Evolutionary conservation across 2,888 invertebrate genomes (phyloP), one percentile per base, ranked within the genome.

Genomic region (Dryobota labecula): DNA sequence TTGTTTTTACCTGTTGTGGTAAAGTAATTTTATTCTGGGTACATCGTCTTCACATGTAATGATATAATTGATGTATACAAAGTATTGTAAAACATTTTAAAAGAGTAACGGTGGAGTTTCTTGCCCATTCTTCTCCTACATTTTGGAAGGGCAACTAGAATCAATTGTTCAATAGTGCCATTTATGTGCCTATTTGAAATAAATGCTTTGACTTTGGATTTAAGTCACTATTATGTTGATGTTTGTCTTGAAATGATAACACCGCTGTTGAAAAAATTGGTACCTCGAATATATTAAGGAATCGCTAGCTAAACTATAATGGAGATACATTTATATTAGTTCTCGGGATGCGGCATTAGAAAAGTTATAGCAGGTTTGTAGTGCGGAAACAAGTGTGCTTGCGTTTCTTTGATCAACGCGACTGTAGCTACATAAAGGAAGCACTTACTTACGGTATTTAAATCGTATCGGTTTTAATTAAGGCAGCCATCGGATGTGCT

Each of bases 391-490:
- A 45, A 41, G 80, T 66, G 71, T 78, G 67, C 51, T 6, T 18
- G 30, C 54, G 43, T 24, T 38, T 13, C 54, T 69, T 76, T 76
- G 76, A 78, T 80, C 64, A 69, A 20, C 6, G 53, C 65, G 30
- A 41, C 67, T 7, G 24, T 20, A 30, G 41, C 47, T 45, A 57
- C 76, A 45, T 13, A 73, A 24, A 72, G 71, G 62, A 82, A 68
- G 30, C 62, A 63, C 58, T 80, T 72, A 81, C 49, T 7, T 62
- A 43, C 53, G 72, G 78, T 56, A 80, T 82, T 72, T 72, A 82
- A 77, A 81, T 72, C 43, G 76, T 47, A 57, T 65, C 47, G 41
- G 30, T 49, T 79, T 76, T 69, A 78, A 80, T 78, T 58, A 80
- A 76, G 47, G n/a, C 11, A 7, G 43, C 11, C 20, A 63, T 78